These are phyloP conservation scores for Sarcophaga caerulescens DNA, from an alignment of 2,888 invertebrate species.

Conservation along the genomic window DNA sequence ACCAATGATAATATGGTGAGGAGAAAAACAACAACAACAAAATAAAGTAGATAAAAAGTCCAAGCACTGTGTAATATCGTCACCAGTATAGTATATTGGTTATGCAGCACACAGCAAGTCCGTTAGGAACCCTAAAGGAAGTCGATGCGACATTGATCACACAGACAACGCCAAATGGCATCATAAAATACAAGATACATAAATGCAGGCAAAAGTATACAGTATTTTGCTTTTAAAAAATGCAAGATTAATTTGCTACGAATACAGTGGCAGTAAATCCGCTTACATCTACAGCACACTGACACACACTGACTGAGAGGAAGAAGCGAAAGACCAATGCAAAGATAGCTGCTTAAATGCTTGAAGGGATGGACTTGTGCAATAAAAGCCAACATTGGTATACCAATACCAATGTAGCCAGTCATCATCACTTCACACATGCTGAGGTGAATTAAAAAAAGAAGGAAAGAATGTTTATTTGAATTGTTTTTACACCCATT, in stretches of 20 bases:
- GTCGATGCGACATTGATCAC: neutral
- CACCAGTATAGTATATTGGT: neutral
- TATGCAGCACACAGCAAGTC: neutral
- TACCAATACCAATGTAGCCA: too few species aligned
- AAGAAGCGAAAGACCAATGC: neutral
- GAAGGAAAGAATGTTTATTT: too few species aligned
- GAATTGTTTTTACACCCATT: too few species aligned
- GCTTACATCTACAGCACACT: constrained; percentile 11
- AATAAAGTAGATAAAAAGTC: neutral
- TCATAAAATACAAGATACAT: constrained; percentile 18
- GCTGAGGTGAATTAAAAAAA: too few species aligned
- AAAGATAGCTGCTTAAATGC: too few species aligned
- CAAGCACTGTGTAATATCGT: neutral
- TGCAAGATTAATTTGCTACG: constrained; percentile 60
- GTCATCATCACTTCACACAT: too few species aligned
- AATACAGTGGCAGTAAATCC: constrained; percentile 50
- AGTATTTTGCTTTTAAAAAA: constrained; percentile 46
- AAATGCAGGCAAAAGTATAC: constrained; percentile 10
- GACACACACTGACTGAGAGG: neutral
- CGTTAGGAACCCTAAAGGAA: neutral
- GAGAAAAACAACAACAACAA: neutral
- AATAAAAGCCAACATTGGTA: too few species aligned
- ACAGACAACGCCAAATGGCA: neutral
- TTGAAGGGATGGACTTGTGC: too few species aligned
- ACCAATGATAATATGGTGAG: constrained; percentile 52